Conservation (phyloP, 2,888 invertebrate genomes). For the Tortricodes alternella region DNA sequence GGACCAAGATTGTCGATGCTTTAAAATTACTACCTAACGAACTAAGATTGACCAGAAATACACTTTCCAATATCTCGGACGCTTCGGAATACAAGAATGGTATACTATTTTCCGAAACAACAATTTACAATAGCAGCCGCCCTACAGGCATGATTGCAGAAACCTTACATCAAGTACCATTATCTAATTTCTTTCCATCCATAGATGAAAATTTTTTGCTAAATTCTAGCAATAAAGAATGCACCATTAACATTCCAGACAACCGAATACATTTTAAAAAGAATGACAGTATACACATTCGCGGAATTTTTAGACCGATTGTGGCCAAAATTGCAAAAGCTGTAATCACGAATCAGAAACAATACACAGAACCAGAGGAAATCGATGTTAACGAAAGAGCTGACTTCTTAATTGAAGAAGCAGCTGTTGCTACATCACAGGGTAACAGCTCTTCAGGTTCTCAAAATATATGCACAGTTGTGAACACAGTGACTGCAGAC, state of each 20-base stretch:
- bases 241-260: conserved; percentile 45
- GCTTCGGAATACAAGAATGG: conserved; percentile 32
- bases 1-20: conserved; percentile 41
- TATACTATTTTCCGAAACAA: conserved; percentile 36
- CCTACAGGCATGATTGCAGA: conserved; percentile 40
- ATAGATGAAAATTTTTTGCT: conserved; percentile 42
- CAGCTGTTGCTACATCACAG: conserved; percentile 34
- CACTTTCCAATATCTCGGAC: conserved; percentile 40
- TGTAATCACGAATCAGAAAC: conserved; percentile 4
- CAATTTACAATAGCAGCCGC: conserved; percentile 33
- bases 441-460: conserved; percentile 46
- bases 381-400: conserved; percentile 44
- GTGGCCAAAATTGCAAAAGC: conserved; percentile 27
- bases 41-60: conserved; percentile 48
- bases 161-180: conserved; percentile 46
- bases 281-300: conserved; percentile 42
- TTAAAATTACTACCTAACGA: conserved; percentile 44
- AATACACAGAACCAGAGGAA: conserved; percentile 24
- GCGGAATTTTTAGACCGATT: conserved; percentile 45
- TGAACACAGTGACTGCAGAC: conserved; percentile 49
- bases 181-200: conserved; percentile 55
- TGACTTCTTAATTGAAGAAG: conserved; percentile 57
- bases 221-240: conserved; percentile 36
- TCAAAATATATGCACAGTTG: conserved; percentile 45
- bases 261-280: conserved; percentile 29